Evolutionary conservation across 2,113 vertebrate species (phyloP).

Genomic region (Silurus glanis): DNA sequence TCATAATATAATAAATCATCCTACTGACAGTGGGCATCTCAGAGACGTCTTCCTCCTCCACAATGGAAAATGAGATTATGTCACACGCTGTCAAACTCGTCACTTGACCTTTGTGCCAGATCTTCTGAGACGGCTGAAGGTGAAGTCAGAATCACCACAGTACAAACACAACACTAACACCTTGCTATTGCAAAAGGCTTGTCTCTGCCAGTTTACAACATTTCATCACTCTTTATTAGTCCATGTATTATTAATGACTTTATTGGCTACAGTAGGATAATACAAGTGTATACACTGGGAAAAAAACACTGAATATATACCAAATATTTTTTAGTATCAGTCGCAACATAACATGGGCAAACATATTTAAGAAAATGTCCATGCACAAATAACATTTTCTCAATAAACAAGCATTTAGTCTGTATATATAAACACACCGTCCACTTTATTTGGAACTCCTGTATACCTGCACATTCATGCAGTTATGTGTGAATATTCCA

Average conservation of each 20-base stretch:
- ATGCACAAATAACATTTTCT: conserved; percentile 39
- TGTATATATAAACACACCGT: background rate
- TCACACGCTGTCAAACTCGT: background rate
- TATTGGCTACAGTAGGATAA: conserved; percentile 36
- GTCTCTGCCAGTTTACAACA: background rate
- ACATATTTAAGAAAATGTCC: conserved; percentile 27
- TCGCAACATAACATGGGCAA: conserved; percentile 16
- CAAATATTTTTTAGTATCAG: conserved; percentile 26
- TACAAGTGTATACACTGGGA: conserved; percentile 16
- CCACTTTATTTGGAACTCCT: no score
- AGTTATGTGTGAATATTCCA: no score
- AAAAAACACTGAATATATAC: conserved; percentile 4
- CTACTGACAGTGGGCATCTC: conserved; percentile 6
- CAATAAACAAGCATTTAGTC: conserved; percentile 19
- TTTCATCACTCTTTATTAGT: background rate
- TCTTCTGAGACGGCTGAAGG: conserved; percentile 20
- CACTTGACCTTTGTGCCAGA: conserved; percentile 35
- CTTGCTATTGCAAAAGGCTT: background rate
- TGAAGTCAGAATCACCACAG: background rate
- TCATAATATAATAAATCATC: background rate
- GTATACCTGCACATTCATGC: no score
- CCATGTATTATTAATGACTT: conserved; percentile 34
- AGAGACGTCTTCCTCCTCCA: background rate
- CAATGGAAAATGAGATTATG: conserved; percentile 6
- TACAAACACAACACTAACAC: background rate